phyloP scores from a whole-genome alignment of 2,113 vertebrate species.

The Misgurnus mizolepis region DNA sequence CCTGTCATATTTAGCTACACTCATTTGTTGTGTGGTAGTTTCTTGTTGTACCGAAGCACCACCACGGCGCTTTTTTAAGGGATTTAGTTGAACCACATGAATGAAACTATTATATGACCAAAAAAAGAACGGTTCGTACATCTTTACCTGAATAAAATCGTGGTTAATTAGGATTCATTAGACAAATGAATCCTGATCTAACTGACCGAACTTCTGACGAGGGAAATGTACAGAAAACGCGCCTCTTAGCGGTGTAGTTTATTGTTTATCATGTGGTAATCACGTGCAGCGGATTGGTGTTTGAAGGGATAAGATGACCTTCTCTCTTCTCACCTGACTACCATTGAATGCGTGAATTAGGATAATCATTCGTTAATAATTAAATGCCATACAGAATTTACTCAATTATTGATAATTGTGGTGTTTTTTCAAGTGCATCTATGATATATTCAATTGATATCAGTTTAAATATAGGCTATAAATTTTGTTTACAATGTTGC shows the following conservation, averaged over 20 bases:
- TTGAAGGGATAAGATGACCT: conserved; percentile 3
- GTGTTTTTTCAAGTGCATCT: neutral
- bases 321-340: conserved; percentile 6
- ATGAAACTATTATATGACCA: too few relatives aligned
- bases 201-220: neutral
- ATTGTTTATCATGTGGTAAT: neutral
- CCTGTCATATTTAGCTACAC: too few relatives aligned
- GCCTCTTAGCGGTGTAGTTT: neutral
- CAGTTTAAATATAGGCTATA: neutral
- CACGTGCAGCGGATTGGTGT: neutral
- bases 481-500: too few relatives aligned
- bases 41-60: too few relatives aligned
- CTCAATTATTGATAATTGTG: conserved; percentile 32
- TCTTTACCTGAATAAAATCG: too few relatives aligned
- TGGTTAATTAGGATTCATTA: neutral
- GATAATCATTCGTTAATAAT: conserved; percentile 31
- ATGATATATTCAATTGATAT: neutral
- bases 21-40: too few relatives aligned
- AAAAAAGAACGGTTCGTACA: too few relatives aligned
- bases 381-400: conserved; percentile 27
- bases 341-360: neutral
- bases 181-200: too few relatives aligned
- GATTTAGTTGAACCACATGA: too few relatives aligned
- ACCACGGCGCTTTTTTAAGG: too few relatives aligned
- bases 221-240: neutral